phyloP scores from a whole-genome alignment of 2,888 invertebrate species.

The Pyrrhia umbra region DNA sequence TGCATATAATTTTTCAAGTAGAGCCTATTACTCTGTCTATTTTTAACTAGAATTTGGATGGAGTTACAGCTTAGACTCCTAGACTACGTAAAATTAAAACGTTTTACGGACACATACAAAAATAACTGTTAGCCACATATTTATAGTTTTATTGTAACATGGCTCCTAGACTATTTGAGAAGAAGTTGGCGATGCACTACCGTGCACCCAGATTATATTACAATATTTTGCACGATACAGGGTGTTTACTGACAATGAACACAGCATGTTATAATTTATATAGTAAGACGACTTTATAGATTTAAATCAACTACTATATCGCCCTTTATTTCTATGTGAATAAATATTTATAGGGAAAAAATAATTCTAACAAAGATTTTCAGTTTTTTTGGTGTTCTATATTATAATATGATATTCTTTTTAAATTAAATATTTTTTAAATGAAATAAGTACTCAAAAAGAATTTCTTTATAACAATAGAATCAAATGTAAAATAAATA shows the following conservation, averaged over 20 bases:
- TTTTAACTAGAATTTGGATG: constrained; percentile 25
- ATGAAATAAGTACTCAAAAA: neutral
- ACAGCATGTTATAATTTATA: constrained; percentile 52
- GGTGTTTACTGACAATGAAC: constrained; percentile 47
- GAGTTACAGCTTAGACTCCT: constrained; percentile 30
- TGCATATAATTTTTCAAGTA: constrained; percentile 9
- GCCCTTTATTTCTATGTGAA: constrained; percentile 21
- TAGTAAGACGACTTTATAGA: constrained; percentile 27
- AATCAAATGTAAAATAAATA: neutral
- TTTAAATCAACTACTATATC: constrained; percentile 49
- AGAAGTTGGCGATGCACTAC: constrained; percentile 15
- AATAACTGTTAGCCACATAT: constrained; percentile 29
- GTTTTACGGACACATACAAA: constrained; percentile 46
- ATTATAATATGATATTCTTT: too few relatives aligned
- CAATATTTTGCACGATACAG: constrained; percentile 54
- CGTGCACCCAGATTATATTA: constrained; percentile 7
- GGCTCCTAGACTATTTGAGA: constrained; percentile 21
- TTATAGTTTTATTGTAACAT: constrained; percentile 6
- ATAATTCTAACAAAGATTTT: too few relatives aligned
- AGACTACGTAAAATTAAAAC: constrained; percentile 44
- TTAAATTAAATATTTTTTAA: neutral
- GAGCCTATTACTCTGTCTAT: constrained; percentile 39
- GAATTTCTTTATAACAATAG: neutral
- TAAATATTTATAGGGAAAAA: too few relatives aligned
- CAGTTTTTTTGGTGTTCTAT: neutral